Conservation (phyloP, 2,113 vertebrate genomes). For the Eubucco bourcierii region DNA sequence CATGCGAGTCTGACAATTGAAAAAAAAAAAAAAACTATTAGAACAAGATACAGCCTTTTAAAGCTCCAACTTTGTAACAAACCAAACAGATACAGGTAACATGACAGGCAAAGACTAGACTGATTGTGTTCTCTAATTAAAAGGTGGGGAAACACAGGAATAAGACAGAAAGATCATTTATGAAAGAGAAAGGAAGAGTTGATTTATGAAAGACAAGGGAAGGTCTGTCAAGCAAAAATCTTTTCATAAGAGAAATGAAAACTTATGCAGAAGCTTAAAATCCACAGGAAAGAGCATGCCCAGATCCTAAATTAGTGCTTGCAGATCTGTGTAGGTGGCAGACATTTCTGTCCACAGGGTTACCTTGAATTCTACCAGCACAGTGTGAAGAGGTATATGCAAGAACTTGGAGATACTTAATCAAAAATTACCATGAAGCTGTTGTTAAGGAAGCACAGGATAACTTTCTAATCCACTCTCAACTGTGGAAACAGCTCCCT, state of each 20-base stretch:
- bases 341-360: background rate
- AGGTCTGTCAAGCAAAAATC: background rate
- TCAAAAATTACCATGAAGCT: background rate
- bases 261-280: background rate
- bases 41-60: background rate
- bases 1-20: background rate
- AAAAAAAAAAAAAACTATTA: background rate
- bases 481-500: background rate
- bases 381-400: background rate
- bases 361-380: background rate
- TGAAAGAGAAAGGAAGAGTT: background rate
- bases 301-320: background rate
- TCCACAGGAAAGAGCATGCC: background rate
- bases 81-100: background rate
- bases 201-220: too few species aligned
- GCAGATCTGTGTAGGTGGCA: background rate
- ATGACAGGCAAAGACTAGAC: background rate
- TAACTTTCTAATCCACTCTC: background rate
- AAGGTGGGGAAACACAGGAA: background rate
- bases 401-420: background rate
- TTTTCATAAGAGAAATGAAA: background rate
- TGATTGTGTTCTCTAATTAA: background rate
- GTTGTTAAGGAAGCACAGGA: background rate
- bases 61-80: background rate
- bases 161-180: background rate